Evolutionary conservation across 2,888 invertebrate species (phyloP).

Genomic region (Cylindroiulus punctatus): DNA sequence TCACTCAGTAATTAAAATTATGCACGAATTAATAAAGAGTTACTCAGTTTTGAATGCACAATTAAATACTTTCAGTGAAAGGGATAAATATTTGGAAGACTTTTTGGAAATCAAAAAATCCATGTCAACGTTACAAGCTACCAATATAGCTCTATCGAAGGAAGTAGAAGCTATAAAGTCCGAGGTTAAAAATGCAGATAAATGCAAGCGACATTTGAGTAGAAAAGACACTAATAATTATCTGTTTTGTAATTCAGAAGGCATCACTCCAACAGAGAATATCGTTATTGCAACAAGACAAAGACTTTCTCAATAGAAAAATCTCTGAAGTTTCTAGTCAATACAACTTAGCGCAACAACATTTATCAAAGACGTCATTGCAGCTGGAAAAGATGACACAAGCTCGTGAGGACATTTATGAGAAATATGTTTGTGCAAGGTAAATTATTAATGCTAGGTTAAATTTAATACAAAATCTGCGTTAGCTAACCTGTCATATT

Average conservation of each 20-base stretch:
- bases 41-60: no score
- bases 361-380: constrained; percentile 48
- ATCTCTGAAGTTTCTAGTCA: constrained; percentile 56
- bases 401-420: constrained; percentile 57
- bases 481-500: neutral
- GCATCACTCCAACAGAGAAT: constrained; percentile 55
- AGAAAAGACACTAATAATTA: neutral
- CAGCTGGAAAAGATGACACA: constrained; percentile 56
- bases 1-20: neutral
- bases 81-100: constrained; percentile 56
- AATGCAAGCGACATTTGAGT: neutral
- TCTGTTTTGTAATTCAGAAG: constrained; percentile 36
- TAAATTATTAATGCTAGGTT: constrained; percentile 2
- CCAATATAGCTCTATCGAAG: constrained; percentile 15
- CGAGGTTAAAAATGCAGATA: constrained; percentile 48
- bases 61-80: constrained; percentile 57
- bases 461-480: neutral
- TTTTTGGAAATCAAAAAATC: constrained; percentile 51
- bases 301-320: constrained; percentile 57
- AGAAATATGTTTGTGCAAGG: constrained; percentile 58
- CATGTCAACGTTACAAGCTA: constrained; percentile 52
- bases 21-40: neutral
- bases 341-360: constrained; percentile 54
- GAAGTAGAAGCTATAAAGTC: constrained; percentile 55
- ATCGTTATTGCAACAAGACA: constrained; percentile 58